A percentile compares a stretch with the other conserved stretches of the same genome.
Conservation (phyloP, 2,113 vertebrate genomes). For the Dipodomys stephensi region DNA sequence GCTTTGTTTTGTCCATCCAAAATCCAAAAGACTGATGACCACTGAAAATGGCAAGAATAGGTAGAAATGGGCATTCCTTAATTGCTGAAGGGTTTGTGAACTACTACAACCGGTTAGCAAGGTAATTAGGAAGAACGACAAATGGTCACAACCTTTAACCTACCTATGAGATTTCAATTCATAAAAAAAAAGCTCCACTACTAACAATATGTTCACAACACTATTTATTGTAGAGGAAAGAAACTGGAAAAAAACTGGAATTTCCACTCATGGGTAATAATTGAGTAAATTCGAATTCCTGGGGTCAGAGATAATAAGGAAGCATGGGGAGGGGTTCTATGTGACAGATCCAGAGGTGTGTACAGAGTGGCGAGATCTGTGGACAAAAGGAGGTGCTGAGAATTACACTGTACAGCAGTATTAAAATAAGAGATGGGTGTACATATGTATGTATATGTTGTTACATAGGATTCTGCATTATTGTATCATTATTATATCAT, state of each 20-base stretch:
- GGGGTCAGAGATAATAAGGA: background rate
- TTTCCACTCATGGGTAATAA: background rate
- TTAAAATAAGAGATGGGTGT: background rate
- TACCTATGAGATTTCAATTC: background rate
- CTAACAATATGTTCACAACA: constrained; percentile 33
- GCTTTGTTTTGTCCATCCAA: background rate
- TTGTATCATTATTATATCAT: too few relatives aligned
- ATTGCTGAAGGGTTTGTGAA: background rate
- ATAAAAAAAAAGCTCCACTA: constrained; percentile 43
- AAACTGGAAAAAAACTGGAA: background rate
- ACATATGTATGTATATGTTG: too few relatives aligned
- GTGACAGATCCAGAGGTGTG: background rate
- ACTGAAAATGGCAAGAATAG: background rate
- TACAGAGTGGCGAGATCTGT: background rate
- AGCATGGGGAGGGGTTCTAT: background rate
- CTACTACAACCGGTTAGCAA: background rate
- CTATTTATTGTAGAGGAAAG: constrained; percentile 30
- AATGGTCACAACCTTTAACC: background rate
- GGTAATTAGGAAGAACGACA: background rate
- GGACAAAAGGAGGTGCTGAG: background rate
- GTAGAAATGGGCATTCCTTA: background rate
- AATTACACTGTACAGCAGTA: background rate
- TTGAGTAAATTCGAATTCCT: background rate
- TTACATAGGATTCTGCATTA: background rate
- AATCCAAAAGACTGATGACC: background rate